A percentile compares a stretch with the other conserved stretches of the same genome.
These are phyloP conservation scores for Chrysopilus asiliformis DNA, from an alignment of 2,888 invertebrate species.

Conservation along the genomic window DNA sequence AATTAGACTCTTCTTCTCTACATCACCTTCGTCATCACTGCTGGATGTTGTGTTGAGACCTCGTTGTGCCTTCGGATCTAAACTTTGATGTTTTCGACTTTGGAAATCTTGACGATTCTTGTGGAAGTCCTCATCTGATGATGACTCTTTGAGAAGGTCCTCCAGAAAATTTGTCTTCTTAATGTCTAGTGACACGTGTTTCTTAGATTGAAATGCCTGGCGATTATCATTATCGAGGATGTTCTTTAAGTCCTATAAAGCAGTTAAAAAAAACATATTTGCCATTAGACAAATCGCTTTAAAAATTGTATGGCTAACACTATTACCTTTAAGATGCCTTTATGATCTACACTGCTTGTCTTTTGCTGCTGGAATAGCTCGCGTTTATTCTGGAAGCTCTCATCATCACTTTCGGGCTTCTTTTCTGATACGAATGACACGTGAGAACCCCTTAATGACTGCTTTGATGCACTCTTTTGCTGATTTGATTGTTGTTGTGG, in stretches of 20 bases:
- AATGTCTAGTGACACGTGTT: conserved; percentile 35
- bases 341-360: conserved; percentile 35
- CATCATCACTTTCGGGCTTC: conserved; percentile 29
- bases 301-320: conserved; percentile 5
- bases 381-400: conserved; percentile 34
- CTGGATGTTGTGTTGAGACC: conserved; percentile 34
- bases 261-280: too few species aligned
- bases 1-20: conserved; percentile 32
- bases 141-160: conserved; percentile 33
- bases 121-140: conserved; percentile 35
- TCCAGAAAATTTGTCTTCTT: conserved; percentile 33
- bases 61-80: conserved; percentile 35
- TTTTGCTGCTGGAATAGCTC: conserved; percentile 34
- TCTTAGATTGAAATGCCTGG: conserved; percentile 34
- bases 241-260: conserved; percentile 27
- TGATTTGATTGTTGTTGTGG: conserved; percentile 24
- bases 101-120: conserved; percentile 35
- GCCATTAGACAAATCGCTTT: too few species aligned
- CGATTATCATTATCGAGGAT: conserved; percentile 34
- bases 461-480: conserved; percentile 11
- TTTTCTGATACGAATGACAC: conserved; percentile 34
- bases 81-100: conserved; percentile 35
- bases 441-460: conserved; percentile 31
- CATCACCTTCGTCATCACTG: conserved; percentile 30
- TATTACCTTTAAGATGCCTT: conserved; percentile 32